Evolutionary conservation across 2,888 invertebrate genomes (phyloP), one percentile per base, ranked within the genome.

Genomic region (Hypena proboscidalis): DNA sequence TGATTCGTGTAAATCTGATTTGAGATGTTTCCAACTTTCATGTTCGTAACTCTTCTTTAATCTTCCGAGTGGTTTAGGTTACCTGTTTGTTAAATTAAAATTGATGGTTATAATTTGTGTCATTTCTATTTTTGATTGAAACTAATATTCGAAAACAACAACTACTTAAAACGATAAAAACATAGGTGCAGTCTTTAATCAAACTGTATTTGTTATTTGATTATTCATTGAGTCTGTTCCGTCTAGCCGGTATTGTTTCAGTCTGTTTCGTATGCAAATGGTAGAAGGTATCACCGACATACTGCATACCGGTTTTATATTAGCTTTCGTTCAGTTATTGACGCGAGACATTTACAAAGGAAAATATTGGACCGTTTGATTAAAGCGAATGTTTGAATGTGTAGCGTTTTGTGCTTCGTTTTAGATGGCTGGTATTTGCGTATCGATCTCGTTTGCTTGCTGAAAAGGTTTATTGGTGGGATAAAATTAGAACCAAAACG

Each of bases 181-280:
- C 25, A 32, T 32, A 20, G 23, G 6, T 20, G n/a, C 11, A 33
- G 17, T 27, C 6, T 81, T 80, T 80, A 82, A 82, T 82, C 76
- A 79, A 76, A 69, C 52, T 57, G 64, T 71, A 70, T 71, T 76
- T 80, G 72, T 67, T 75, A 70, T 72, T 74, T 69, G 54, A 62
- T 68, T 69, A 70, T 74, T 73, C 73, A 77, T 71, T 68, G 72
- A 70, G 66, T 76, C 65, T 67, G 73, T 69, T 70, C 58, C 62
- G 73, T 74, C 77, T 76, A 71, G 72, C 70, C 70, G 43, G 53
- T 71, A 74, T 78, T 80, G 77, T 80, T 80, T 74, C 70, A 74
- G 70, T 71, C 59, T 55, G 68, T 76, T 75, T 78, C 76, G 69
- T 76, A 84, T 85, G 83, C 83, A 85, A 85, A 87, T 81, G 58